phyloP scores from a whole-genome alignment of 2,797 vertebrate species.

The Sylvia borin region DNA sequence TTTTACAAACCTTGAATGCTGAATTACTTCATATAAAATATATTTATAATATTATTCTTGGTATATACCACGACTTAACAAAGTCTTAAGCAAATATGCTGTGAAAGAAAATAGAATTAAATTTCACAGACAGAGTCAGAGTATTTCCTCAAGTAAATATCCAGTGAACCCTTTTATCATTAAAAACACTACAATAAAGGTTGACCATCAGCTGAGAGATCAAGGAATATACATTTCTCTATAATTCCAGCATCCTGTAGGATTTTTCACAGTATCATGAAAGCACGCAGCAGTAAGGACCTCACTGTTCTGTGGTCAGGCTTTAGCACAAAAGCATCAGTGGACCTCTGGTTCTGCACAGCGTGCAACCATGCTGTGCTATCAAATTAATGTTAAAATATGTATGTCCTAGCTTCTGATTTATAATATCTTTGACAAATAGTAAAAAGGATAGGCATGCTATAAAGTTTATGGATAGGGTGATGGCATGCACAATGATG shows the following conservation, averaged over 20 bases:
- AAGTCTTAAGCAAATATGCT: not conserved
- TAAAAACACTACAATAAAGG: not conserved
- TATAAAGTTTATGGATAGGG: conserved; percentile 64
- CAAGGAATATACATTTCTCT: not conserved
- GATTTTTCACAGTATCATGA: not conserved
- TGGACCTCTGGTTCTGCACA: not conserved
- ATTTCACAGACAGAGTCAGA: not conserved
- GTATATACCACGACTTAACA: not conserved
- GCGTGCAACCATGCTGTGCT: not conserved
- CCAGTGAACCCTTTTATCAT: not conserved
- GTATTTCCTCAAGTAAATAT: not conserved
- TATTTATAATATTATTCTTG: not conserved
- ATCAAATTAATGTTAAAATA: conserved; percentile 58
- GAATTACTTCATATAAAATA: not conserved
- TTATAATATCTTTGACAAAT: conserved; percentile 58
- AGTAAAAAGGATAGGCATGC: conserved; percentile 50
- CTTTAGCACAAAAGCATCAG: not conserved
- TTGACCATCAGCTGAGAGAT: not conserved
- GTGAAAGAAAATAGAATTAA: not conserved
- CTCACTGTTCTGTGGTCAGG: not conserved
- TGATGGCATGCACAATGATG: conserved; percentile 56
- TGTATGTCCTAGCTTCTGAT: conserved; percentile 51
- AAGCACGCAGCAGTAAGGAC: not conserved
- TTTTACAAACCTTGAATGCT: not conserved
- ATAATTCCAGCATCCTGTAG: not conserved